phyloP scores from a whole-genome alignment of 2,797 vertebrate species.

The Odontamblyopus rebecca region DNA sequence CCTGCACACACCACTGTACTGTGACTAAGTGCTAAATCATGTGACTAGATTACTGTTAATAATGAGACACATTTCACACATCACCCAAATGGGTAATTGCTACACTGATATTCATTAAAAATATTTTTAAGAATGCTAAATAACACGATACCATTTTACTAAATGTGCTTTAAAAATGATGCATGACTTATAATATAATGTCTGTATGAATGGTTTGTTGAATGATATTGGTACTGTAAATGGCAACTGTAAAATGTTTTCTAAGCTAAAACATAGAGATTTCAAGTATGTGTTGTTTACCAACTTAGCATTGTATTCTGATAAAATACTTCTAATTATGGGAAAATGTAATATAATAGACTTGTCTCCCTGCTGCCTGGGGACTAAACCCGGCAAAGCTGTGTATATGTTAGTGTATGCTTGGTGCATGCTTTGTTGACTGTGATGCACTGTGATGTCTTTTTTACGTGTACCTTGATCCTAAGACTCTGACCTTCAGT shows the following conservation, averaged over 20 bases:
- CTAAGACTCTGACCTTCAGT: slow-evolving; percentile 73
- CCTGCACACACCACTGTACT: slow-evolving; percentile 32
- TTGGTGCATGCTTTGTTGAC: slow-evolving; percentile 36
- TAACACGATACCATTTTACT: not conserved
- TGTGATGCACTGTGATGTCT: slow-evolving; percentile 33
- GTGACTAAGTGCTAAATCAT: not conserved
- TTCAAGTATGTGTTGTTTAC: not conserved
- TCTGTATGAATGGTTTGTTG: not conserved
- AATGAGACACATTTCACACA: not conserved
- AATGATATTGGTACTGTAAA: not conserved
- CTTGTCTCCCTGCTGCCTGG: too few relatives aligned
- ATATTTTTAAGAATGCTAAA: not conserved
- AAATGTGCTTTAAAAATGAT: not conserved
- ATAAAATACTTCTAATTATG: not conserved
- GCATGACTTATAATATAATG: slow-evolving; percentile 2
- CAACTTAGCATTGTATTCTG: not conserved
- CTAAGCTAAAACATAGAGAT: not conserved
- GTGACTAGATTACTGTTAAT: not conserved
- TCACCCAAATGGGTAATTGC: not conserved
- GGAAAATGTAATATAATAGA: not conserved
- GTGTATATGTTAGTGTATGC: slow-evolving; percentile 21
- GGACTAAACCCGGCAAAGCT: not conserved
- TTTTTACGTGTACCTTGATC: slow-evolving; percentile 64
- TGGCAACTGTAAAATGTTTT: not conserved
- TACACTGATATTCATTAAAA: not conserved